Evolutionary conservation across 1,140 invertebrate species (phyloP).

Genomic region (Acromyrmex echinatior): DNA sequence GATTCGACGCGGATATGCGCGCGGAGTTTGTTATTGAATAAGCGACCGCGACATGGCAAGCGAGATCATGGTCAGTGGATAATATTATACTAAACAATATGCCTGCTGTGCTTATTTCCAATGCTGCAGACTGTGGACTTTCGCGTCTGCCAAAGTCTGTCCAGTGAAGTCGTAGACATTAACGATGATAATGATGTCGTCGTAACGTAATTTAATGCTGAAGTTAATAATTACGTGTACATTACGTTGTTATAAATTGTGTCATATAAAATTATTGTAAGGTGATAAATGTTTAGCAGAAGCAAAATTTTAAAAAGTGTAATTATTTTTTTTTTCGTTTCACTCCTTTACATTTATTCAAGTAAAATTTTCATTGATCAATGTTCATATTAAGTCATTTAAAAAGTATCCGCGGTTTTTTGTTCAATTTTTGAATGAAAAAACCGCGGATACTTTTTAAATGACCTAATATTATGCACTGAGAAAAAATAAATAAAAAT

Average conservation of each 20-base stretch:
- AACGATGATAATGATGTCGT: not conserved
- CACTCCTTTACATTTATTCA: not conserved
- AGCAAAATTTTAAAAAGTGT: not conserved
- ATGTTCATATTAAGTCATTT: not conserved
- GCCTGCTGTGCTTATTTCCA: slow-evolving; percentile 8
- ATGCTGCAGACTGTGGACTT: not conserved
- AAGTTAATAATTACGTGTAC: not conserved
- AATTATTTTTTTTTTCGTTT: not conserved
- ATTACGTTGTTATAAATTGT: not conserved
- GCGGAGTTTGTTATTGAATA: slow-evolving; percentile 58
- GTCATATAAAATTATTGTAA: not conserved
- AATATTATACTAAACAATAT: not conserved
- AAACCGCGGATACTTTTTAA: too few species aligned
- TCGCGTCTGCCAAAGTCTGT: not conserved
- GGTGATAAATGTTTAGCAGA: not conserved
- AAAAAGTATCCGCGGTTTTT: too few species aligned
- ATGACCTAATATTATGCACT: too few species aligned
- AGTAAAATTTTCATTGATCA: not conserved
- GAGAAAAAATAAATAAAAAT: too few species aligned
- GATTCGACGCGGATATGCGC: slow-evolving; percentile 57
- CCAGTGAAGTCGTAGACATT: not conserved
- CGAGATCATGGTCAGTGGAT: slow-evolving; percentile 3
- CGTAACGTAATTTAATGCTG: not conserved
- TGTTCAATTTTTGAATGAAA: too few species aligned
- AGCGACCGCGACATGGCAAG: not conserved